Percentiles rank a stretch among this genome's conserved stretches.
Conservation (phyloP, 2,113 vertebrate species). For the Ramphastos sulfuratus region DNA sequence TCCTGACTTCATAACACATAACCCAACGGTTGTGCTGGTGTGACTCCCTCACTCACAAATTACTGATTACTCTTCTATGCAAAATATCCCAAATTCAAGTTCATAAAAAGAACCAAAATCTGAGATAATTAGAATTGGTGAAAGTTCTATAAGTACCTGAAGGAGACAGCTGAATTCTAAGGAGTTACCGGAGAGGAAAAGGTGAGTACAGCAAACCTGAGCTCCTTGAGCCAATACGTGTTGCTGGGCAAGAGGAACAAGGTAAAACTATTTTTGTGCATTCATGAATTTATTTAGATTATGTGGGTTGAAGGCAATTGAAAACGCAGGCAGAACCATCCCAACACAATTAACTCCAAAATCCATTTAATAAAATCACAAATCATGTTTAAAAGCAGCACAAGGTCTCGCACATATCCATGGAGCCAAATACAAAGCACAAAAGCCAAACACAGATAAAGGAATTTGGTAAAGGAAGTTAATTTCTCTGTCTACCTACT, state of each 20-base stretch:
- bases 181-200: constrained; percentile 47
- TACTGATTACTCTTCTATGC: neutral
- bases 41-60: neutral
- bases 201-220: constrained; percentile 28
- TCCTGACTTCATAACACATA: neutral
- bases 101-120: neutral
- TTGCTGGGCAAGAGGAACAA: neutral
- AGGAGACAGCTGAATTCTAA: neutral
- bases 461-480: neutral
- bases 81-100: neutral
- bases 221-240: constrained; percentile 20
- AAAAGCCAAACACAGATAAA: neutral
- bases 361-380: constrained; percentile 53
- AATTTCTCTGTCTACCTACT: neutral
- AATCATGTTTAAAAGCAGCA: neutral
- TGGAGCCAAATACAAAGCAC: neutral
- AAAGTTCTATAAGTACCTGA: neutral
- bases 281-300: constrained; percentile 61
- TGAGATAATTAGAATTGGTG: neutral
- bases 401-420: neutral
- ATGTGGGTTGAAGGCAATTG: neutral
- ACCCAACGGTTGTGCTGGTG: neutral
- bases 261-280: neutral
- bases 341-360: constrained; percentile 59
- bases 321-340: constrained; percentile 31